Base-by-base conservation (phyloP, 2,888 invertebrate species). In the Tyria jacobaeae region DNA sequence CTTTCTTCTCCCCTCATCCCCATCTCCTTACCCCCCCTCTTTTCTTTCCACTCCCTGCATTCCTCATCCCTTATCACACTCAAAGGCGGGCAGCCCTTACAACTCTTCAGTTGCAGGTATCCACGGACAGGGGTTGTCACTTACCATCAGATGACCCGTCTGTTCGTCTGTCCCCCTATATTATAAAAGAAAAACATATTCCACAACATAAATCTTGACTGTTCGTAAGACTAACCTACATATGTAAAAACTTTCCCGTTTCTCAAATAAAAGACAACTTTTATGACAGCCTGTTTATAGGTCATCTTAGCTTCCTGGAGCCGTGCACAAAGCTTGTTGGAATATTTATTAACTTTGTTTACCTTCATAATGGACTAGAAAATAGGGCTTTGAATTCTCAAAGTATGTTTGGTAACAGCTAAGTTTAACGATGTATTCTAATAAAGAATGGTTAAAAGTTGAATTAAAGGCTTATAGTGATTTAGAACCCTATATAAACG, bases 321-420 rank as follows among this genome's bases (percentile, higher is more conserved):
- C 0, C 15, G 39, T 17, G 57, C 31, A 57, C 35, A 56, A 60
- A 54, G 39, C 49, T 49, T 49, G 60, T 34, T 54, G 50, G 52
- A 61, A 61, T 76, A 63, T 73, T 69, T 66, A 76, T 69, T 65
- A 66, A 57, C 47, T 72, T 73, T 57, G 55, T 70, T 61, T 31
- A 57, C 34, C 5, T 21, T 31, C 49, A 54, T 66, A 53, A 60
- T 66, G 48, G 41, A 31, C n/a, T 56, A 57, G 54, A 50, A 62
- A 57, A 60, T 47, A 57, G 25, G 17, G 10, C 14, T 35, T 57
- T 57, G 48, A 48, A 56, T 49, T 37, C 25, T 9, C 10, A 56
- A 31, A 51, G 17, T 21, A n/a, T 53, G 34, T 25, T 37, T 14
- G 15, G 35, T 52, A 31, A 1, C 1, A n/a, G 12, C 27, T 15